phyloP scores from a whole-genome alignment of 2,797 vertebrate genomes.

The Clarias platycephalus region DNA sequence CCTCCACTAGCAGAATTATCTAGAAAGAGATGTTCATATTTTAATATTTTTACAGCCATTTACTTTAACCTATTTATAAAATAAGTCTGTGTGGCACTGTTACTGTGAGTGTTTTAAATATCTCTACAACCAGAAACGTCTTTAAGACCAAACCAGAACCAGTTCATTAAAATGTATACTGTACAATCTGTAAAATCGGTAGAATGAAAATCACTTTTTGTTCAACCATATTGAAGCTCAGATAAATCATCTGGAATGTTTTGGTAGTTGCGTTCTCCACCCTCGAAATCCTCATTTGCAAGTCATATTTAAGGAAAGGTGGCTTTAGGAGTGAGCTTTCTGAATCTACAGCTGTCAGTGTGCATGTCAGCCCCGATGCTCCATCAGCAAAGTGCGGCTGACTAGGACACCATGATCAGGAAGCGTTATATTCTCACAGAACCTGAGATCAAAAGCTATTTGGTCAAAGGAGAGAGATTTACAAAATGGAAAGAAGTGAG shows the following conservation, averaged over 20 bases:
- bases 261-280: conserved; percentile 24
- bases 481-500: conserved; percentile 97
- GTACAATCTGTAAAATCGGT: not conserved
- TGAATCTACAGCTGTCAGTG: not conserved
- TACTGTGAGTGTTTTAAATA: not conserved
- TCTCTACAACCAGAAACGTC: not conserved
- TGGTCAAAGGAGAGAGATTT: conserved; percentile 90
- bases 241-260: not conserved
- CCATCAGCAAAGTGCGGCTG: conserved; percentile 14
- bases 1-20: not conserved
- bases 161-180: too few species aligned
- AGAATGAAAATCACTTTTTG: not conserved
- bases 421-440: conserved; percentile 80
- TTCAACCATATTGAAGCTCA: not conserved
- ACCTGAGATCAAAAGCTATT: conserved; percentile 84
- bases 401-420: conserved; percentile 77
- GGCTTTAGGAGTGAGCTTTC: conserved; percentile 48
- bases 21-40: not conserved
- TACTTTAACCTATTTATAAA: not conserved
- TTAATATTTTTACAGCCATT: not conserved
- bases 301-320: conserved; percentile 71
- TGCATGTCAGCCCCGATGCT: conserved; percentile 7
- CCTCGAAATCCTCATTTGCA: conserved; percentile 72
- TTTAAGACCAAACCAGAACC: not conserved
- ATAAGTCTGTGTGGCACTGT: not conserved